These are phyloP conservation scores for Lophius piscatorius DNA, from an alignment of 2,113 vertebrate genomes.

Conservation along the genomic window DNA sequence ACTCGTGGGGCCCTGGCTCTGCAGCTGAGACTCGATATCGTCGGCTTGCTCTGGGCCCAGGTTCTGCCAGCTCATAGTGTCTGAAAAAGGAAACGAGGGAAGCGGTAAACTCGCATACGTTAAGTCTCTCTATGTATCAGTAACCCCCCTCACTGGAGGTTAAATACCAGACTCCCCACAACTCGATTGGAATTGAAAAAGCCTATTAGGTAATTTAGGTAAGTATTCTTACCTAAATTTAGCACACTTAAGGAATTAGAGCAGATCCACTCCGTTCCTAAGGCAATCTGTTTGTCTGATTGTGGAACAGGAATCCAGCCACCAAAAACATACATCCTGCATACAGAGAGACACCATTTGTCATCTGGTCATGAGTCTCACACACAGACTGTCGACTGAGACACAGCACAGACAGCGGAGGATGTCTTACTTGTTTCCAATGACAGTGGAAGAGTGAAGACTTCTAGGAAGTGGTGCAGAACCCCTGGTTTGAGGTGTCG, in stretches of 20 bases:
- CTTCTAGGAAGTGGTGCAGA: constrained; percentile 90
- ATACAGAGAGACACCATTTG: constrained; percentile 33
- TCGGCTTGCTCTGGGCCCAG: constrained; percentile 85
- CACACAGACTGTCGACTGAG: neutral
- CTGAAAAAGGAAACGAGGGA: constrained; percentile 65
- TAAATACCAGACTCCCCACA: too few relatives aligned
- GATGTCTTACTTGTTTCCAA: constrained; percentile 91
- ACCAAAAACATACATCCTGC: constrained; percentile 97
- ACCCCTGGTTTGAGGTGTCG: constrained; percentile 87
- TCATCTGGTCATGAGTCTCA: neutral
- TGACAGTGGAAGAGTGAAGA: constrained; percentile 92
- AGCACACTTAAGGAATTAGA: constrained; percentile 89
- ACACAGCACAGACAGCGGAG: neutral
- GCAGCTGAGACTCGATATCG: constrained; percentile 74
- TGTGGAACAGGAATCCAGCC: constrained; percentile 92
- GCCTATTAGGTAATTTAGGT: too few relatives aligned
- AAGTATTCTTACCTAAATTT: constrained; percentile 86
- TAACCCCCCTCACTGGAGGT: too few relatives aligned
- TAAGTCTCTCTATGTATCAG: too few relatives aligned
- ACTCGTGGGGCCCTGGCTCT: constrained; percentile 79
- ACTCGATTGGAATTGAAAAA: too few relatives aligned
- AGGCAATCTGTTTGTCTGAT: constrained; percentile 73
- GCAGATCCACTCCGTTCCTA: constrained; percentile 91
- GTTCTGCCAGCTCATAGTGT: constrained; percentile 87
- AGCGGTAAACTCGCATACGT: constrained; percentile 1